Conservation (phyloP, 1,140 invertebrate species). For the Bradynema listronoti region DNA sequence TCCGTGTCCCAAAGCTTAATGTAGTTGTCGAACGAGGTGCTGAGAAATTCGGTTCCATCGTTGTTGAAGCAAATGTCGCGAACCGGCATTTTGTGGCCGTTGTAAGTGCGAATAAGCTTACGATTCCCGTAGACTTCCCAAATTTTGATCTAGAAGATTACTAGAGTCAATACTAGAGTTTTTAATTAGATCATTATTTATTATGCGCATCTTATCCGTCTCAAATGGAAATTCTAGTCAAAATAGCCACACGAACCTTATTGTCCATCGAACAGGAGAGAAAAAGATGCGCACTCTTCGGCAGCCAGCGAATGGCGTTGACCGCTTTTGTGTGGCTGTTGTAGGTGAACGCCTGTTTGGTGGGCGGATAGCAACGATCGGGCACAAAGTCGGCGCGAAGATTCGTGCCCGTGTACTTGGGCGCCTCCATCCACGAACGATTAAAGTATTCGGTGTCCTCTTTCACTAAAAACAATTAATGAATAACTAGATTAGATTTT, state of each 20-base stretch:
- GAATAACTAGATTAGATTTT: neutral
- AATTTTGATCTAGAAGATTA: constrained; percentile 64
- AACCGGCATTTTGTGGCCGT: constrained; percentile 91
- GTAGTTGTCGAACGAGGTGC: constrained; percentile 76
- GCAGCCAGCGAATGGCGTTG: constrained; percentile 89
- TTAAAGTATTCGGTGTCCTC: constrained; percentile 92
- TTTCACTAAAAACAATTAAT: constrained; percentile 69
- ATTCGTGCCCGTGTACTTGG: constrained; percentile 90
- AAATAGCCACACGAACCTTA: constrained; percentile 68
- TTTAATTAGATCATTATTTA: too few relatives aligned
- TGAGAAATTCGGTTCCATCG: constrained; percentile 81
- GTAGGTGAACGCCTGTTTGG: constrained; percentile 91
- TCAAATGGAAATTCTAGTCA: too few relatives aligned
- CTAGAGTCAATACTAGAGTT: neutral
- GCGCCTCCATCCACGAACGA: constrained; percentile 82
- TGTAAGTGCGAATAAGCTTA: constrained; percentile 86
- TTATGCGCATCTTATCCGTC: too few relatives aligned
- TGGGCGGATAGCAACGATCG: constrained; percentile 91
- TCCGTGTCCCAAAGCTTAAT: constrained; percentile 99
- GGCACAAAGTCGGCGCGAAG: constrained; percentile 82
- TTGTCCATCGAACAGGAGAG: constrained; percentile 93
- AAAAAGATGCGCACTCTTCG: constrained; percentile 83
- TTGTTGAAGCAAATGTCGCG: constrained; percentile 94
- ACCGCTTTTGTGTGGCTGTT: constrained; percentile 94
- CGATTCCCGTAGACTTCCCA: constrained; percentile 97